Conservation (phyloP, 1,140 invertebrate genomes). For the Meteorus sp. region DNA sequence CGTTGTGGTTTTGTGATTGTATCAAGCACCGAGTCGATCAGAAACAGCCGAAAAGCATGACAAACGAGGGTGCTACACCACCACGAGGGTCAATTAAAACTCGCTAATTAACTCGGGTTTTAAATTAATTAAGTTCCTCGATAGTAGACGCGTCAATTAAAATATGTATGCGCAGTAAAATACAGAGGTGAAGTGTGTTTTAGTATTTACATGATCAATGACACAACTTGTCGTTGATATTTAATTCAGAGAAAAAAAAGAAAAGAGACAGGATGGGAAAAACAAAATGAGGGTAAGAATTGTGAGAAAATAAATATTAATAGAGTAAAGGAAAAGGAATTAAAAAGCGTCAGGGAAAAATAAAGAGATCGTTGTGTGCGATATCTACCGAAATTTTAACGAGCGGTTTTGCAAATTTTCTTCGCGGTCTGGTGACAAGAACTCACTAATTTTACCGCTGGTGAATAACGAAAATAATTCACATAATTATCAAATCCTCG, state of each 20-base stretch:
- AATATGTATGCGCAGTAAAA: slow-evolving; percentile 26
- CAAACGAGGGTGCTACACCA: not conserved
- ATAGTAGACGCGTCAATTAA: slow-evolving; percentile 26
- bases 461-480: slow-evolving; percentile 54
- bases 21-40: no score
- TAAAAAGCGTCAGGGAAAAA: slow-evolving; percentile 15
- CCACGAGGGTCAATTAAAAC: slow-evolving; percentile 30
- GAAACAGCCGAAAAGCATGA: not conserved
- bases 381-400: slow-evolving; percentile 49
- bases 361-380: slow-evolving; percentile 27
- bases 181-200: no score
- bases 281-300: not conserved
- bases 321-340: slow-evolving; percentile 18
- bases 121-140: slow-evolving; percentile 29
- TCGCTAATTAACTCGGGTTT: slow-evolving; percentile 31
- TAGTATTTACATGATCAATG: no score
- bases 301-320: slow-evolving; percentile 1
- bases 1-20: not conserved
- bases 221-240: not conserved
- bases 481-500: slow-evolving; percentile 58
- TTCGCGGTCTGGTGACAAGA: slow-evolving; percentile 56
- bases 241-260: not conserved
- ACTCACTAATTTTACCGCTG: slow-evolving; percentile 14
- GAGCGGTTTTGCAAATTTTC: slow-evolving; percentile 53
- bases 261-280: not conserved